These are phyloP conservation scores for Coregonus suidteri DNA, from an alignment of 2,797 vertebrate genomes.

Conservation along the genomic window DNA sequence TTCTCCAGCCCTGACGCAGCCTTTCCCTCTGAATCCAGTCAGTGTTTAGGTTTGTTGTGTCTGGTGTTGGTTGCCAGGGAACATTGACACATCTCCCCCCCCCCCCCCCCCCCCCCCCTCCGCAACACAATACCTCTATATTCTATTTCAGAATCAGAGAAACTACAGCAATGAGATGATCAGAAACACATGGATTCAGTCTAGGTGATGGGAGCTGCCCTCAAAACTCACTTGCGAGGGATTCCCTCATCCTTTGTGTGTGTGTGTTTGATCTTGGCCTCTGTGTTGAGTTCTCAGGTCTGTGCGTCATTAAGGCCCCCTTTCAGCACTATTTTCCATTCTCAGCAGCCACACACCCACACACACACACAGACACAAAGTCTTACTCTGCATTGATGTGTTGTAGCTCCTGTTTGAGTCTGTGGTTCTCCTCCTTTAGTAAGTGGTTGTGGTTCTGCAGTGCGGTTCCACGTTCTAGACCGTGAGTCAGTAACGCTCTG, in stretches of 20 bases:
- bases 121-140: not conserved
- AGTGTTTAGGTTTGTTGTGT: not conserved
- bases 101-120: not conserved
- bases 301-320: conserved; percentile 16
- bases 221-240: not conserved
- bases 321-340: conserved; percentile 2
- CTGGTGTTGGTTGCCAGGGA: conserved; percentile 1
- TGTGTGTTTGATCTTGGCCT: not conserved
- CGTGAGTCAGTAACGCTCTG: conserved; percentile 79
- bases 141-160: conserved; percentile 17
- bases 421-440: conserved; percentile 84
- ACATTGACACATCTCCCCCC: not conserved
- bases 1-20: not conserved
- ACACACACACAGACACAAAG: not conserved
- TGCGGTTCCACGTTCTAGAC: conserved; percentile 71
- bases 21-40: not conserved
- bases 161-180: conserved; percentile 9
- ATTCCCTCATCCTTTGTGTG: conserved; percentile 10
- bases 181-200: conserved; percentile 12
- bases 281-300: not conserved
- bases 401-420: conserved; percentile 75
- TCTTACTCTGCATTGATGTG: conserved; percentile 81
- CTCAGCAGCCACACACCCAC: not conserved
- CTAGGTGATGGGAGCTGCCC: not conserved
- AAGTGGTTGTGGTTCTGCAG: conserved; percentile 74